A percentile compares a stretch with the other conserved stretches of the same genome.
These are phyloP conservation scores for Loris lydekkerianus DNA, from an alignment of 2,797 vertebrate species.

Conservation along the genomic window DNA sequence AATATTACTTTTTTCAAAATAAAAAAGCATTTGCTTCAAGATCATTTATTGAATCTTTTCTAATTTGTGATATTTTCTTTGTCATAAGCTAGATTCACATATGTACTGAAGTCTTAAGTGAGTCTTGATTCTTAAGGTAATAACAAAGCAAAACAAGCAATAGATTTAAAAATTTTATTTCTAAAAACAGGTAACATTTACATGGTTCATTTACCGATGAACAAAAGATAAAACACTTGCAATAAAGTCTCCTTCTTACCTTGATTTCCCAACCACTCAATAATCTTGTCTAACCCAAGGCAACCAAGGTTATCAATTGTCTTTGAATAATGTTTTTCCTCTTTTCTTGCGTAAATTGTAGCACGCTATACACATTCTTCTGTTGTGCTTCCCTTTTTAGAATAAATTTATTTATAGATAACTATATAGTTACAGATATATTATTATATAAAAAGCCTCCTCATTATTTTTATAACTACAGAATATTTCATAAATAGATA, in stretches of 20 bases:
- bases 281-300: not conserved
- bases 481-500: not conserved
- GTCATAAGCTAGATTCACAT: not conserved
- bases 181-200: constrained; percentile 8
- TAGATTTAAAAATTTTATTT: constrained; percentile 20
- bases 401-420: constrained; percentile 43
- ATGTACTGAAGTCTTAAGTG: not conserved
- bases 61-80: constrained; percentile 48
- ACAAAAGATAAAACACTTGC: constrained; percentile 2
- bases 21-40: constrained; percentile 24
- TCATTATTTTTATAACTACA: constrained; percentile 46
- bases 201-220: constrained; percentile 52
- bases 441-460: constrained; percentile 28
- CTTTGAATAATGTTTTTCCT: not conserved
- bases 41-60: constrained; percentile 48
- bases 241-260: constrained; percentile 15
- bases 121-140: constrained; percentile 47
- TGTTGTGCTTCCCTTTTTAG: not conserved
- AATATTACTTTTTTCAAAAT: not conserved
- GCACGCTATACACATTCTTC: not conserved
- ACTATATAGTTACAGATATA: not conserved
- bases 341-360: not conserved
- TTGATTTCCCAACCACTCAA: not conserved
- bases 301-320: not conserved
- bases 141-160: constrained; percentile 23